Evolutionary conservation across 2,113 vertebrate genomes (phyloP), one percentile per base, ranked within the genome.

Genomic region (Crotophaga sulcirostris): DNA sequence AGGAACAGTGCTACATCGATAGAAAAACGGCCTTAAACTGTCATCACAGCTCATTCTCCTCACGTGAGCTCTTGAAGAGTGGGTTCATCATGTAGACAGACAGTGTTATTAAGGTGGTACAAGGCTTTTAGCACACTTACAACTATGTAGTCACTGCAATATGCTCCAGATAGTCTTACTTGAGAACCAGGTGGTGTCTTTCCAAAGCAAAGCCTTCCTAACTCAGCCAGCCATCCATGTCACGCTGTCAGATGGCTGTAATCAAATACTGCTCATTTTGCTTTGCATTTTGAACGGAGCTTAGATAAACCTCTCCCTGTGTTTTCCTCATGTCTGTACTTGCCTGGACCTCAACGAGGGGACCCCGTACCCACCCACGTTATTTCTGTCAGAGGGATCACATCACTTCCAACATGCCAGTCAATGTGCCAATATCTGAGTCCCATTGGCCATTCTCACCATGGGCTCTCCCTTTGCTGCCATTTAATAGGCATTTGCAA

Each of bases 131-230:
- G 59, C 83, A 73, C 83, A 33, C 72, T 93, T 34, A 55, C 63
- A 84, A 68, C 79, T 88, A 34, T 24, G 38, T 13, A 80, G 72
- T 42, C 44, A 51, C 47, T 58, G 60, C 90, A 96, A 67, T 66
- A 88, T 79, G 82, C 67, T 95, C 24, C 52, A 80, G 78, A 72
- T 88, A 90, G 77, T 86, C 82, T 93, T 54, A 64, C 47, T 77
- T 56, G 70, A 80, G 56, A 94, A 82, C 76, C 75, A 90, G 79
- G 75, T 90, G 72, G 90, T 89, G 44, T 63, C 94, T 93, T 93
- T 51, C 73, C 64, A 63, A 84, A 62, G 79, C 69, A 81, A 90
- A 92, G 47, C 68, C 49, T n/a, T 84, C 73, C 76, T 49, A 77
- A 51, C 56, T 75, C 79, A 88, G 83, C 55, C 87, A 94, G 38